Conservation (phyloP, 2,888 invertebrate genomes). For the Eurytoma californica region DNA sequence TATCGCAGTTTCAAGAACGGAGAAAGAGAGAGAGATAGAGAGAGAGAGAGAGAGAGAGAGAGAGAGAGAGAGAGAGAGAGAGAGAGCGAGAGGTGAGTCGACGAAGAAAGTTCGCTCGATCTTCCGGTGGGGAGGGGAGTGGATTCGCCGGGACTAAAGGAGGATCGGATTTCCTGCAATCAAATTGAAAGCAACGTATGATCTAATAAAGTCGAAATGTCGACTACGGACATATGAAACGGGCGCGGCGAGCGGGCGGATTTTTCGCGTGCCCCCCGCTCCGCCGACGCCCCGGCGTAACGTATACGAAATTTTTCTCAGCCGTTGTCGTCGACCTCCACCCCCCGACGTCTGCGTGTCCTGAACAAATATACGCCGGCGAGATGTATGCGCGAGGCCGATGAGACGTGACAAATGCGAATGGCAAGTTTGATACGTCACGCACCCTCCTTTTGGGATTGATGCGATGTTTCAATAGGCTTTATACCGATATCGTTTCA, state of each 20-base stretch:
- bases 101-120: background rate
- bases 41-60: background rate
- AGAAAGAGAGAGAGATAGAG: background rate
- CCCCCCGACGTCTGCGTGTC: background rate
- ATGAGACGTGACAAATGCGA: constrained; percentile 43
- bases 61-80: background rate
- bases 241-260: background rate
- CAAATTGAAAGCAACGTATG: constrained; percentile 66
- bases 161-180: constrained; percentile 65
- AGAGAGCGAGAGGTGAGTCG: background rate
- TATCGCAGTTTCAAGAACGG: background rate
- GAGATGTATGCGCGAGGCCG: constrained; percentile 20
- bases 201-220: constrained; percentile 62
- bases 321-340: background rate
- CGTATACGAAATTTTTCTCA: constrained; percentile 9
- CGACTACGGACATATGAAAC: constrained; percentile 39
- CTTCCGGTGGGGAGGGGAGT: background rate
- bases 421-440: constrained; percentile 25
- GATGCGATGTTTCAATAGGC: constrained; percentile 18
- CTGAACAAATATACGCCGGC: constrained; percentile 44
- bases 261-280: constrained; percentile 9
- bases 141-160: constrained; percentile 45
- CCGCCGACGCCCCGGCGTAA: background rate
- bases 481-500: background rate
- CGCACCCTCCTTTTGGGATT: background rate